phyloP scores from a whole-genome alignment of 2,888 invertebrate genomes.

The Hecatera dysodea region DNA sequence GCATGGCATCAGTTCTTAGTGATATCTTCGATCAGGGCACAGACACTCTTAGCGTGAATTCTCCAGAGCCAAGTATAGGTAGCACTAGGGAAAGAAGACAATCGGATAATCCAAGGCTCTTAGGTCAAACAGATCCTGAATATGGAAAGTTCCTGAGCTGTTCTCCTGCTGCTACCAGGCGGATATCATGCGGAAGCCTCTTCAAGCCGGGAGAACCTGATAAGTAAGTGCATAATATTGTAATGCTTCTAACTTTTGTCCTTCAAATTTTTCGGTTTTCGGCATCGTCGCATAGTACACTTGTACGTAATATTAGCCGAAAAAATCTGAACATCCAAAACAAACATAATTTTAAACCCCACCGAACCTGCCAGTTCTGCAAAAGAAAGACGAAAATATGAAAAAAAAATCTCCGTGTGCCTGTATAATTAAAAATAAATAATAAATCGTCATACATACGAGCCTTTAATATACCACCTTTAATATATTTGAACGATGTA shows the following conservation, averaged over 20 bases:
- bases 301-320: background rate
- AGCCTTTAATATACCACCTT: too few species aligned
- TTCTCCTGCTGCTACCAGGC: constrained; percentile 96
- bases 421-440: constrained; percentile 5
- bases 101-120: constrained; percentile 91
- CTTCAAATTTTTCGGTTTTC: background rate
- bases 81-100: constrained; percentile 87
- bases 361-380: background rate
- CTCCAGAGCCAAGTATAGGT: constrained; percentile 86
- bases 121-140: constrained; percentile 91
- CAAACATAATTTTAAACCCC: background rate
- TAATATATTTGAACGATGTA: constrained; percentile 12
- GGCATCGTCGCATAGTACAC: background rate
- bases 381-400: constrained; percentile 3
- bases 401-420: background rate
- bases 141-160: constrained; percentile 92
- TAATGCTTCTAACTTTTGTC: background rate
- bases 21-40: constrained; percentile 86
- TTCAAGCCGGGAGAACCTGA: constrained; percentile 94
- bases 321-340: background rate
- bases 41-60: constrained; percentile 84
- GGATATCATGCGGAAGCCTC: constrained; percentile 97
- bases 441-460: background rate
- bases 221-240: constrained; percentile 84
- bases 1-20: constrained; percentile 87